Evolutionary conservation across 2,888 invertebrate species (phyloP).

Genomic region (Digitonthophagus gazella): DNA sequence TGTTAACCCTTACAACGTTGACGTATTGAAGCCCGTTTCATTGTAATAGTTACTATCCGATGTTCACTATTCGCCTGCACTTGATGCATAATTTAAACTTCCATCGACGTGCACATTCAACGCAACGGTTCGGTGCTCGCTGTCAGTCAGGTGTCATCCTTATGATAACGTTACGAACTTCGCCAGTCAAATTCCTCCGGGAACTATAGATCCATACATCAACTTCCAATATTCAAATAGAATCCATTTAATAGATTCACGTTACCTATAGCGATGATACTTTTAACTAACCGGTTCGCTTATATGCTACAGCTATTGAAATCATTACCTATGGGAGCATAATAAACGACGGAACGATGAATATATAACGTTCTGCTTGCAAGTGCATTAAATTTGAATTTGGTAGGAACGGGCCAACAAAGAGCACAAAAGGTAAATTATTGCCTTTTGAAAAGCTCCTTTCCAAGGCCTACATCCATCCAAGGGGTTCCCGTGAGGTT

Average conservation of each 20-base stretch:
- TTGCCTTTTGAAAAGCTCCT: background rate
- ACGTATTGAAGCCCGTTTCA: conserved; percentile 2
- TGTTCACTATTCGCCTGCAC: conserved; percentile 5
- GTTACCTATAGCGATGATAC: background rate
- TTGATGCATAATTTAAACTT: conserved; percentile 13
- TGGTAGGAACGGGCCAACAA: background rate
- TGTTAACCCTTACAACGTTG: background rate
- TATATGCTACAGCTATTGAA: too few species aligned
- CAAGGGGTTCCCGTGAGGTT: background rate
- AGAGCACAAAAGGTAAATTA: background rate
- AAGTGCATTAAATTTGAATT: background rate
- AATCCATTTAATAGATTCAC: too few species aligned
- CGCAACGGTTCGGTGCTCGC: background rate
- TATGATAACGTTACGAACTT: background rate
- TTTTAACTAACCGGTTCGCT: too few species aligned
- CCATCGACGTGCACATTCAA: background rate
- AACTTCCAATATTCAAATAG: background rate
- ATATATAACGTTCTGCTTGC: background rate
- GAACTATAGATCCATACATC: background rate
- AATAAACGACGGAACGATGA: background rate
- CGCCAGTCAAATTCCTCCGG: background rate
- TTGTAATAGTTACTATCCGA: background rate
- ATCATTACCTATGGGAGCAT: background rate
- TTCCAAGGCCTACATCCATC: background rate
- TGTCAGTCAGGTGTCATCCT: background rate